Conservation (phyloP, 2,113 vertebrate genomes). For the Cichladusa arquata region DNA sequence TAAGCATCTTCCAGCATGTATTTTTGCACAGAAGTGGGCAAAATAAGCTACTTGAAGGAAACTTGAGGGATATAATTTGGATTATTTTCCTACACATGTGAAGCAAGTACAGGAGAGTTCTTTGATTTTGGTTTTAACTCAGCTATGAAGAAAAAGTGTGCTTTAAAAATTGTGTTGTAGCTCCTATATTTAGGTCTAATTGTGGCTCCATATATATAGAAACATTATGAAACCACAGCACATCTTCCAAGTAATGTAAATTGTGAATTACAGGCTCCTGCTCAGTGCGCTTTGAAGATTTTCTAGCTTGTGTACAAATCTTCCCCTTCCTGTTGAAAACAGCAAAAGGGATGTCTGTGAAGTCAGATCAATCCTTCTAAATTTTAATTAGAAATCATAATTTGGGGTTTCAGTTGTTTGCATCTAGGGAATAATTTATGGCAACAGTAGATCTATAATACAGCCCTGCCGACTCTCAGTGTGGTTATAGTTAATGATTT, state of each 20-base stretch:
- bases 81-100: background rate
- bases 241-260: slow-evolving; percentile 23
- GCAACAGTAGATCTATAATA: background rate
- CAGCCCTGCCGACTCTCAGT: background rate
- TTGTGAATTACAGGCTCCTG: slow-evolving; percentile 11
- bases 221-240: background rate
- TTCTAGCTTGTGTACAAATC: background rate
- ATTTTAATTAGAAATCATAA: background rate
- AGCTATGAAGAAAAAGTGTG: background rate
- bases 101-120: background rate
- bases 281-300: background rate
- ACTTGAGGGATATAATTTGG: background rate
- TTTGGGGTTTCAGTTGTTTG: background rate
- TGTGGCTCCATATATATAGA: background rate
- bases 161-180: background rate
- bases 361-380: background rate
- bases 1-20: background rate
- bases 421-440: background rate
- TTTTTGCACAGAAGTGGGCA: background rate
- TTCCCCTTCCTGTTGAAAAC: background rate
- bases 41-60: background rate
- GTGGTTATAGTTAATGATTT: background rate
- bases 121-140: background rate
- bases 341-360: background rate
- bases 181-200: slow-evolving; percentile 16